phyloP scores from a whole-genome alignment of 1,140 invertebrate species.

The Apis mellifera region DNA sequence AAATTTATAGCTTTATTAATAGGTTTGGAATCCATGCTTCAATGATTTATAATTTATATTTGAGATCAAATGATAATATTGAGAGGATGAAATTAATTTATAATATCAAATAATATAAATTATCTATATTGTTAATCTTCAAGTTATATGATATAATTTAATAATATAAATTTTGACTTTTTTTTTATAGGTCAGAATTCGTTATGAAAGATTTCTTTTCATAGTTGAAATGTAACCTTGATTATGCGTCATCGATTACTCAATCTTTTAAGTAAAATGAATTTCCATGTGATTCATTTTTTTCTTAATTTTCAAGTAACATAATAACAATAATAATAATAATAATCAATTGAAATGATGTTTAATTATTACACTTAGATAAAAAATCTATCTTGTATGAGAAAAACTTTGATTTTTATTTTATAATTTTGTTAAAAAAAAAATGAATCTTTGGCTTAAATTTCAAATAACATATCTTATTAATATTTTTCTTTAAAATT shows the following conservation, averaged over 20 bases:
- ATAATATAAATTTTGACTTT: background rate
- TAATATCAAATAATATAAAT: background rate
- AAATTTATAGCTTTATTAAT: no score
- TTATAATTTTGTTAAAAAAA: no score
- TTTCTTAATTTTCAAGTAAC: no score
- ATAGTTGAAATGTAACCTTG: slow-evolving; percentile 32
- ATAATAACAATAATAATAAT: no score
- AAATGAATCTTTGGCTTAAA: no score
- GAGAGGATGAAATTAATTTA: background rate
- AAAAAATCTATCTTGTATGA: no score
- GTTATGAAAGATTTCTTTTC: background rate
- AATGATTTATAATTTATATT: background rate
- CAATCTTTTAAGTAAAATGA: background rate
- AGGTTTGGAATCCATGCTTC: background rate
- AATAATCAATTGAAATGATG: background rate
- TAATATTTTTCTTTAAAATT: no score
- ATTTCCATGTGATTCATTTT: background rate
- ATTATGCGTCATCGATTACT: slow-evolving; percentile 26
- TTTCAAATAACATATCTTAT: no score
- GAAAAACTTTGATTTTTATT: no score
- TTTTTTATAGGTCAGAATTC: background rate
- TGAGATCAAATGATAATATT: no score
- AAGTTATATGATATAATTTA: no score
- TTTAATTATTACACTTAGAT: no score
- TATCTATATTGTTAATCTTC: background rate